Percentiles rank a stretch among this genome's conserved stretches.
phyloP scores from a whole-genome alignment of 92 coral and sea anemone genomes.

The Epizoanthus scotinus region DNA sequence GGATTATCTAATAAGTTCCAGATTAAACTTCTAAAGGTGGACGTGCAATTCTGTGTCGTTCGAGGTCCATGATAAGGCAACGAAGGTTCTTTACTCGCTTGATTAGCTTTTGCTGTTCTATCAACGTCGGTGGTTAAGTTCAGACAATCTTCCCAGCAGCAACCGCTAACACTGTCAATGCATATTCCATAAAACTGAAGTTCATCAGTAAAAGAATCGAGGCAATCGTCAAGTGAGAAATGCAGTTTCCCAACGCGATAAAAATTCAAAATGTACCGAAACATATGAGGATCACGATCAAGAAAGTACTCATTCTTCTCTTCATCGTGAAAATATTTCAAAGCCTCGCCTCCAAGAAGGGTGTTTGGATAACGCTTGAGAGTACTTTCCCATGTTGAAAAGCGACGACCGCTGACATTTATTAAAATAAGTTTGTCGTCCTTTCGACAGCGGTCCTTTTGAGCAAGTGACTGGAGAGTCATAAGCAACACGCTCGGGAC shows the following conservation, averaged over 20 bases:
- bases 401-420: conserved; percentile 91
- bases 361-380: conserved; percentile 90
- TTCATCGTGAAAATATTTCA: conserved; percentile 75
- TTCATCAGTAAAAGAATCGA: conserved; percentile 82
- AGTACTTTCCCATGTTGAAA: conserved; percentile 92
- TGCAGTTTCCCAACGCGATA: conserved; percentile 93
- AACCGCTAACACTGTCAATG: conserved; percentile 70
- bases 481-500: background rate
- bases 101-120: background rate
- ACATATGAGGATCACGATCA: conserved; percentile 95
- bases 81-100: background rate
- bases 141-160: conserved; percentile 78
- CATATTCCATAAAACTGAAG: conserved; percentile 85
- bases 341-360: conserved; percentile 84
- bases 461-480: background rate
- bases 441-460: conserved; percentile 36
- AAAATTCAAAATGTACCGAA: conserved; percentile 87
- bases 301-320: conserved; percentile 88
- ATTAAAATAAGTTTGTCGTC: conserved; percentile 64
- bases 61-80: background rate
- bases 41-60: background rate
- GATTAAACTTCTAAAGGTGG: conserved; percentile 55
- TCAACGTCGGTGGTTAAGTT: conserved; percentile 29
- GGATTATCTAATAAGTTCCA: conserved; percentile 75
- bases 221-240: conserved; percentile 82